These are phyloP conservation scores for Platyscapa corneri DNA, from an alignment of 1,140 invertebrate species.

Conservation along the genomic window DNA sequence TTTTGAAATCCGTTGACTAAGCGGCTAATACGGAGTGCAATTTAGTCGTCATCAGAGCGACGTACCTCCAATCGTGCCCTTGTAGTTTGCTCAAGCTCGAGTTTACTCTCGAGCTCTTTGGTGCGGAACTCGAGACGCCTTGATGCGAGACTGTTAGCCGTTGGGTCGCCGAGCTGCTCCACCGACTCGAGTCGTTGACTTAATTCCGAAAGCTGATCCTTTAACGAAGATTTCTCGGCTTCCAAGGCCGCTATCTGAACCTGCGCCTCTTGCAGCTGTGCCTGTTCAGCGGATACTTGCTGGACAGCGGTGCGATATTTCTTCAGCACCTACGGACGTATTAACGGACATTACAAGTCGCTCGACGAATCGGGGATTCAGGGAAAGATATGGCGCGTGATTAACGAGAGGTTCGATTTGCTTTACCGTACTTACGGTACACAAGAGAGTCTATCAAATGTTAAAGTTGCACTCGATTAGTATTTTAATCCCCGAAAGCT, in stretches of 20 bases:
- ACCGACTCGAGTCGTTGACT: slow-evolving; percentile 84
- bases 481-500: too few relatives aligned
- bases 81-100: slow-evolving; percentile 92
- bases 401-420: too few relatives aligned
- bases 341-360: too few relatives aligned
- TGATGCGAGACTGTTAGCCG: slow-evolving; percentile 83
- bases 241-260: slow-evolving; percentile 86
- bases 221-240: slow-evolving; percentile 83
- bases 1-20: too few relatives aligned
- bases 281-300: slow-evolving; percentile 89
- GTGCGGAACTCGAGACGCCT: slow-evolving; percentile 84
- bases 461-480: too few relatives aligned
- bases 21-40: too few relatives aligned
- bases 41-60: too few relatives aligned
- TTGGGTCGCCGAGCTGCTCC: slow-evolving; percentile 85
- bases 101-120: slow-evolving; percentile 90
- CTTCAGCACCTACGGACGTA: slow-evolving; percentile 84
- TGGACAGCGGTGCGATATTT: slow-evolving; percentile 92
- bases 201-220: slow-evolving; percentile 86
- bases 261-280: slow-evolving; percentile 85
- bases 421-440: too few relatives aligned
- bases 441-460: too few relatives aligned
- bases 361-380: too few relatives aligned
- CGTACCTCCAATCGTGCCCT: slow-evolving; percentile 85
- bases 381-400: too few relatives aligned